These are phyloP conservation scores for Apodemia duryi DNA, from an alignment of 2,888 invertebrate species.

Conservation along the genomic window DNA sequence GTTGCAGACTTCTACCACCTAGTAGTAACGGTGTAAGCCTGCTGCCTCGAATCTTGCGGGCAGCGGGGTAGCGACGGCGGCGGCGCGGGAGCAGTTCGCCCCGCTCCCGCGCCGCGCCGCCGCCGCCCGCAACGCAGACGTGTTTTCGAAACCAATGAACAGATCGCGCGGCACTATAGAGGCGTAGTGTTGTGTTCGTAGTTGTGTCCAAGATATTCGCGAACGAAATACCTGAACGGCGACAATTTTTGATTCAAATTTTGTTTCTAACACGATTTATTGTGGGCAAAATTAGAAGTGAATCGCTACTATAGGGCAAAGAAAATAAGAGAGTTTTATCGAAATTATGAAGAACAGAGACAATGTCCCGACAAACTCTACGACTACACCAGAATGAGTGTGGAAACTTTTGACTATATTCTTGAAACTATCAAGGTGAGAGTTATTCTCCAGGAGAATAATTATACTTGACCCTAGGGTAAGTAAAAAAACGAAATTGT, in stretches of 20 bases:
- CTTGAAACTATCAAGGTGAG: conserved; percentile 25
- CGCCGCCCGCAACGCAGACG: conserved; percentile 7
- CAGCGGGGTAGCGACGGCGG: conserved; percentile 25
- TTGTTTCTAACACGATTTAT: background rate
- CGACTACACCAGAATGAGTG: conserved; percentile 33
- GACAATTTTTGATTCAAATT: no score
- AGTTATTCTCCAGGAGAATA: conserved; percentile 9
- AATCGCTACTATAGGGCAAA: background rate
- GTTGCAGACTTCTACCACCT: no score
- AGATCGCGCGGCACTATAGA: conserved; percentile 17
- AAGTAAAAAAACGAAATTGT: conserved; percentile 20
- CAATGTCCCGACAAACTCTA: conserved; percentile 31
- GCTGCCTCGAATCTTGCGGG: conserved; percentile 25
- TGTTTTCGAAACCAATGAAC: conserved; percentile 19
- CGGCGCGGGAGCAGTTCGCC: conserved; percentile 7
- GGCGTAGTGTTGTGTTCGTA: conserved; percentile 17
- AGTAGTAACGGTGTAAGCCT: background rate
- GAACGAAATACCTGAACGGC: no score
- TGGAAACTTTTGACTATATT: conserved; percentile 33
- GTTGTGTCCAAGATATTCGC: background rate
- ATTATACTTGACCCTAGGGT: conserved; percentile 24
- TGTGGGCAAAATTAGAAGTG: conserved; percentile 8
- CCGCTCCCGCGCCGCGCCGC: no score
- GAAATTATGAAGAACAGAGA: conserved; percentile 32
- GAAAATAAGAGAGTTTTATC: conserved; percentile 29